Percentiles rank a stretch among this genome's conserved stretches.
Evolutionary conservation across 1,140 invertebrate genomes (phyloP).

Genomic region (Drosophila biarmipes): DNA sequence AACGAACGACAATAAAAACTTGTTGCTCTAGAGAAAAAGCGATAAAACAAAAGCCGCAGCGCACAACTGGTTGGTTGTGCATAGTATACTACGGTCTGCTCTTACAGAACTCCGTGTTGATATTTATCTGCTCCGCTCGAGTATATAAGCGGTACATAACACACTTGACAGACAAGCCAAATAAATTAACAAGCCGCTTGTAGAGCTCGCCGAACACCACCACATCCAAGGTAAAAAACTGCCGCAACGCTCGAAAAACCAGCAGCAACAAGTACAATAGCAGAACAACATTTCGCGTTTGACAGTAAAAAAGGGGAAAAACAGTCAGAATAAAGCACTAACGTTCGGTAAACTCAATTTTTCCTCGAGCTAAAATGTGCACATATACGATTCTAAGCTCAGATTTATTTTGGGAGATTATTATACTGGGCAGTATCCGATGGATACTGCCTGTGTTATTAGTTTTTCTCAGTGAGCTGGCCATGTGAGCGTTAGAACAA

Average conservation of each 20-base stretch:
- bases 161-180: constrained; percentile 67
- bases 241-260: constrained; percentile 64
- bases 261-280: constrained; percentile 38
- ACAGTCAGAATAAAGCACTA: neutral
- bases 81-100: constrained; percentile 31
- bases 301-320: constrained; percentile 50
- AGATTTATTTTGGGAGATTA: no score
- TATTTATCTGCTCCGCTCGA: constrained; percentile 19
- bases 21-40: constrained; percentile 53
- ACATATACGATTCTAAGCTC: no score
- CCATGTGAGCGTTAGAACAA: constrained; percentile 33
- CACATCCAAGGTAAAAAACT: constrained; percentile 26
- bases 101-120: constrained; percentile 31
- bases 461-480: neutral
- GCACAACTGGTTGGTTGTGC: constrained; percentile 57
- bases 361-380: neutral
- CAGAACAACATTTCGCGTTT: constrained; percentile 56
- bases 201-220: constrained; percentile 51
- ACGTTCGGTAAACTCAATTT: neutral
- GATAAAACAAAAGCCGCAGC: constrained; percentile 42
- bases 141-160: constrained; percentile 48
- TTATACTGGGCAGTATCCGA: no score
- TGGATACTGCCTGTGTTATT: neutral
- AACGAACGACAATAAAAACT: constrained; percentile 48
- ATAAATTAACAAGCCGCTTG: constrained; percentile 76